A percentile compares a stretch with the other conserved stretches of the same genome.
Evolutionary conservation across 2,113 vertebrate genomes (phyloP).

Genomic region (Charina bottae): DNA sequence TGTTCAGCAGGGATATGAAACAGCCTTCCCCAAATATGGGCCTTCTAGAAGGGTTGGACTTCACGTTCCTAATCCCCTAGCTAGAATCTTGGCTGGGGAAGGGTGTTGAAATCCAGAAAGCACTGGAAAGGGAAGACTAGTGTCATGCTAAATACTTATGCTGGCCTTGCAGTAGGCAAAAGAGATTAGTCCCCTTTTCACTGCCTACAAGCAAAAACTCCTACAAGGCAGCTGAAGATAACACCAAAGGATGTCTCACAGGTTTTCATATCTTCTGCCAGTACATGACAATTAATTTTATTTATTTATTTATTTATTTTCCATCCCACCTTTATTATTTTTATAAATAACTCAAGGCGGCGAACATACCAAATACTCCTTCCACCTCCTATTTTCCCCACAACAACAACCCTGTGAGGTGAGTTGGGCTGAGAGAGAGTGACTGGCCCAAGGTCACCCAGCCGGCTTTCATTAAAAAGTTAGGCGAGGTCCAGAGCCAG

Average conservation of each 20-base stretch:
- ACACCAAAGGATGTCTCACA: not conserved
- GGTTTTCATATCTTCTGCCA: not conserved
- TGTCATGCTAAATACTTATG: not conserved
- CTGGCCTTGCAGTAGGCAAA: not conserved
- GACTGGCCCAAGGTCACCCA: no score
- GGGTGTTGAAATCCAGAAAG: not conserved
- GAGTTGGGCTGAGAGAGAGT: no score
- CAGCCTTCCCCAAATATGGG: not conserved
- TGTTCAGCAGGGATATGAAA: not conserved
- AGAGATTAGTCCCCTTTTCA: not conserved
- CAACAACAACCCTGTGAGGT: no score
- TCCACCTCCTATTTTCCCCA: no score
- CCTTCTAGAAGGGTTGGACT: not conserved
- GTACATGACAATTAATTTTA: not conserved
- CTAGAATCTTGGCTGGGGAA: not conserved
- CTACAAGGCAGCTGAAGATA: not conserved
- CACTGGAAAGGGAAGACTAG: not conserved
- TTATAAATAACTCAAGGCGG: no score
- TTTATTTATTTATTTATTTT: no score
- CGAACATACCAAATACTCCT: no score
- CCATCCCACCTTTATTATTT: no score
- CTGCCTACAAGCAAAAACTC: not conserved
- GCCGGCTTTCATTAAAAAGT: no score
- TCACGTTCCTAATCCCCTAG: not conserved
- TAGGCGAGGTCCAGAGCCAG: not conserved